Base-by-base conservation (phyloP, 2,797 vertebrate species). In the Fundulus diaphanus region DNA sequence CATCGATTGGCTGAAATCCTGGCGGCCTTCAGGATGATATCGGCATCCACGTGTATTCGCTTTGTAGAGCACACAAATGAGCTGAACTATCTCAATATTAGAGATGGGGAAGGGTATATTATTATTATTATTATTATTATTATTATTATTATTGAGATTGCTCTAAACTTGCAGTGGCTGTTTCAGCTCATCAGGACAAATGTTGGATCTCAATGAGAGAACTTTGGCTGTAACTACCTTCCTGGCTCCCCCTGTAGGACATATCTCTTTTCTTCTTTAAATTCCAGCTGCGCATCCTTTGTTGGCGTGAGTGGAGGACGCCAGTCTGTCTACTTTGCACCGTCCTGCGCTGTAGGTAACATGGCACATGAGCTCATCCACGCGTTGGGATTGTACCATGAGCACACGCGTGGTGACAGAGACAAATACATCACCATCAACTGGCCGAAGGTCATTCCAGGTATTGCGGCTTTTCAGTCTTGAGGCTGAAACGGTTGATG, bases 331-430 rank as follows among this genome's bases (percentile, higher is more conserved):
- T 89, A 24, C 9, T 70, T 76, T 9, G 31, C 9, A 1, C 0
- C 0, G 0, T 4, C 54, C 2, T 92, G 91, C 0, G 52, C 31
- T 0, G 29, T 68, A 11, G 90, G 89, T 24, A 92, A 91, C 33
- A 61, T 92, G 0, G 79, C 77, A 81, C 90, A 92, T 0, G 90
- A 92, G 82, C 3, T 90, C n/a, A 22, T 92, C 42, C 90, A 92
- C 1, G 73, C 89, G 6, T 71, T 90, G 63, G 92, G 92, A 0
- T 8, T 92, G 24, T 52, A 92, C 18, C 92, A 92, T 0, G 90
- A 92, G 35, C 92, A 92, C 85, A 89, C 86, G 0, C 83, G 89
- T 2, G 0, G 0, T 0, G 89, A 92, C 80, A 83, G 90, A 0
- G 85, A 91, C 7, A 1, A 71, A 0, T 76, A 82, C 68, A 8